These are phyloP conservation scores for Diploptera punctata DNA, from an alignment of 2,888 invertebrate genomes.

Conservation along the genomic window DNA sequence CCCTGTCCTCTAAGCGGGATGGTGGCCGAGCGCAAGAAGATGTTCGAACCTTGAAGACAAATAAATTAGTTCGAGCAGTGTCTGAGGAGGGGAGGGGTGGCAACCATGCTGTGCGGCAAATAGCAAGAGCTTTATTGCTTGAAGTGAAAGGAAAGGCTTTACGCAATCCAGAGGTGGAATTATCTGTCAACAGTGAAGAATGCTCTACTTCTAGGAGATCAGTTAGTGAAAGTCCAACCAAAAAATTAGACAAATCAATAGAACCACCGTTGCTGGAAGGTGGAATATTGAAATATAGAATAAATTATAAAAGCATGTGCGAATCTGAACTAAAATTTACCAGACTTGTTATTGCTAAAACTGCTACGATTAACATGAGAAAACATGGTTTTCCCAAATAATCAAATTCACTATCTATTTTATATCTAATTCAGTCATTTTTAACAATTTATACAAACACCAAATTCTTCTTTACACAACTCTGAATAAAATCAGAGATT, in stretches of 20 bases:
- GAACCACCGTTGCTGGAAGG: neutral
- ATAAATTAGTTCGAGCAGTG: neutral
- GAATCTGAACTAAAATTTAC: constrained; percentile 11
- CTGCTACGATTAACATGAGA: constrained; percentile 21
- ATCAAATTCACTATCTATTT: neutral
- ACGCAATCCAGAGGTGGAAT: neutral
- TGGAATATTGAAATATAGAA: neutral
- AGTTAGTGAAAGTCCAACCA: neutral
- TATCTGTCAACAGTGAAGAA: neutral
- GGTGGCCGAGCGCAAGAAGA: constrained; percentile 76
- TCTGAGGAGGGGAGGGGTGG: constrained; percentile 34
- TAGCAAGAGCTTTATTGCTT: constrained; percentile 10
- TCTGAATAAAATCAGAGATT: neutral
- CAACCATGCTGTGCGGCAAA: constrained; percentile 14
- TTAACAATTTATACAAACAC: neutral
- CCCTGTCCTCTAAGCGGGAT: constrained; percentile 63
- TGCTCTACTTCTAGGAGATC: neutral
- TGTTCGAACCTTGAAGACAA: constrained; percentile 60
- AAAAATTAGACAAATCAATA: neutral
- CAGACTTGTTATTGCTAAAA: constrained; percentile 24
- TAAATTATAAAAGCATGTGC: neutral
- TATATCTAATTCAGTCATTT: neutral
- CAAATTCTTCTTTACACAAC: neutral
- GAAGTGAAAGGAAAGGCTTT: constrained; percentile 7
- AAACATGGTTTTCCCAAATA: neutral